Evolutionary conservation across 2,888 invertebrate species (phyloP).

Genomic region (Hoplodrina ambigua): DNA sequence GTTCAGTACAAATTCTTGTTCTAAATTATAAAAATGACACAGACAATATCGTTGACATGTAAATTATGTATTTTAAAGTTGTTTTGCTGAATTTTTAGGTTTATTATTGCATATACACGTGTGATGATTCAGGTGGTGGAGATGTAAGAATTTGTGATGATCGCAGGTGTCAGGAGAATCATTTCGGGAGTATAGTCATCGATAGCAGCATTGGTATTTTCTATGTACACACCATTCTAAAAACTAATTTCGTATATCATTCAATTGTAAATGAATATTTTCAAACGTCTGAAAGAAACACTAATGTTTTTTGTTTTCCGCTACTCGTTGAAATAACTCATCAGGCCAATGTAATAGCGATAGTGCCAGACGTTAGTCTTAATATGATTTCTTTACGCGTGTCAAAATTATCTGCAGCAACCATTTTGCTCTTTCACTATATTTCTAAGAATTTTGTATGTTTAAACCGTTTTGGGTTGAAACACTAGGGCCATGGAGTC

Average conservation of each 20-base stretch:
- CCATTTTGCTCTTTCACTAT: slow-evolving; percentile 19
- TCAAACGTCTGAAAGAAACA: not conserved
- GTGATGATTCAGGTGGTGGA: slow-evolving; percentile 1
- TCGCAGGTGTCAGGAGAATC: not conserved
- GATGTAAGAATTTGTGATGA: not conserved
- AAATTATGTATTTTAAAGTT: slow-evolving; percentile 31
- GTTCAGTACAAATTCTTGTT: slow-evolving; percentile 37
- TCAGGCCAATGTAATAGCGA: slow-evolving; percentile 17
- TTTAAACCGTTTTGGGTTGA: too few species aligned
- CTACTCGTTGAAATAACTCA: slow-evolving; percentile 7
- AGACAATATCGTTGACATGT: slow-evolving; percentile 32
- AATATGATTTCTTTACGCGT: slow-evolving; percentile 19
- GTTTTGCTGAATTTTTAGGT: slow-evolving; percentile 21
- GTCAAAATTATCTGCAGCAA: slow-evolving; percentile 29
- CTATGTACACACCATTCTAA: not conserved
- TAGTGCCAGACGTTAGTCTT: slow-evolving; percentile 7
- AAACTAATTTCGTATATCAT: not conserved
- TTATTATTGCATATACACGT: slow-evolving; percentile 1
- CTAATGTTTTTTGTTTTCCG: slow-evolving; percentile 12
- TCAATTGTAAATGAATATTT: not conserved
- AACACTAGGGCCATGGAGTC: too few species aligned
- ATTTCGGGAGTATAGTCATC: not conserved
- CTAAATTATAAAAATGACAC: slow-evolving; percentile 47
- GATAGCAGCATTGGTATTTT: not conserved
- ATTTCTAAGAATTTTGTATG: not conserved